Evolutionary conservation across 2,113 vertebrate species (phyloP), one percentile per base, ranked within the genome.

Genomic region (Megaleporinus macrocephalus): DNA sequence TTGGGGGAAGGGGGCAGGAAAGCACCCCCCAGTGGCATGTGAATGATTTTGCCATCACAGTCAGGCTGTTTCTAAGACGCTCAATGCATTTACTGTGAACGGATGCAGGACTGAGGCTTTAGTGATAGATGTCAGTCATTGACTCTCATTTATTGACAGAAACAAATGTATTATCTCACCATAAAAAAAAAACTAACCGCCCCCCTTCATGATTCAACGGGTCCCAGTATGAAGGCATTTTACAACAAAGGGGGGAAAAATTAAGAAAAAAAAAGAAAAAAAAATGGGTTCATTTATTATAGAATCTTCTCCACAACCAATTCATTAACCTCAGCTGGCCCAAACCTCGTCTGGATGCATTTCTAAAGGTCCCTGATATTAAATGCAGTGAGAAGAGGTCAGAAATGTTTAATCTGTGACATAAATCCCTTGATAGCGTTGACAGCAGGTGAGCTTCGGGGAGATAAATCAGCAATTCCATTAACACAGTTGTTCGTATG

Each of bases 361-460:
- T 81, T 36, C 65, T 68, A 29, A 75, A 68, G 68, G 75, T 75
- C 57, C 76, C 63, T 79, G 65, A 85, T 79, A 55, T 71, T 53
- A 53, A 82, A 82, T 0, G 22, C 33, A 27, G 76, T 26, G 57
- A 73, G 14, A 68, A 20, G 26, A 80, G 24, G 5, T 53, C 51
- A 33, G 27, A 53, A 63, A 49, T 79, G 2, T 53, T 68, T 61
- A 73, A 76, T 78, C 41, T 30, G 16, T 78, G 66, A 41, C 30
- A 76, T 44, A 57, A 72, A 78, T 26, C 63, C 62, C 55, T 79
- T 70, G 70, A 11, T 69, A 49, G 51, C 12, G 12, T 27, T 74
- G 80, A 61, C 59, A 76, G 80, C 30, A 27, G 72, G 53, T 82
- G 80, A 79, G 70, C 47, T 79, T 76, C 33, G 12, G 78, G 76